Conservation (phyloP, 2,797 vertebrate species). For the Tamandua tetradactyla region DNA sequence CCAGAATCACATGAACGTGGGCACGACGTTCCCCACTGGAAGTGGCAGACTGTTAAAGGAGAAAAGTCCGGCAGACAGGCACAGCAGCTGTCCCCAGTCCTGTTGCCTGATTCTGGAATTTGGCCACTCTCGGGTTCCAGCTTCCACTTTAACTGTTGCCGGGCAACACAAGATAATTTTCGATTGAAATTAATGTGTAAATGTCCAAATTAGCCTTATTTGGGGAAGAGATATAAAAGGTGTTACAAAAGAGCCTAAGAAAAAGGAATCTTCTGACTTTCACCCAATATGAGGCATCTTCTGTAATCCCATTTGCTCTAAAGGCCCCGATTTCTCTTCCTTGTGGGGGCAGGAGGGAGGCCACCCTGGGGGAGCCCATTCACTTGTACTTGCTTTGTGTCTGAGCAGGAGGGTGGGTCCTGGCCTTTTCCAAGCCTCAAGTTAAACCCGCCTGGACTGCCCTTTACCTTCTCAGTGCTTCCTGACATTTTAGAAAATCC, state of each 20-base stretch:
- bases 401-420: no score
- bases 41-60: background rate
- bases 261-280: background rate
- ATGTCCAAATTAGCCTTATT: background rate
- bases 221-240: background rate
- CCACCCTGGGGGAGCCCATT: no score
- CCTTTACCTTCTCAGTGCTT: no score
- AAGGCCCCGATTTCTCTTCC: no score
- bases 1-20: no score
- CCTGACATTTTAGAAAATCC: no score
- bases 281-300: rapidly evolving
- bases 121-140: background rate
- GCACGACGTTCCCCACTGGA: background rate
- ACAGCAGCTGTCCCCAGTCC: background rate
- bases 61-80: background rate
- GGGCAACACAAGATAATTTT: background rate
- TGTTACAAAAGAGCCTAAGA: background rate
- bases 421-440: no score
- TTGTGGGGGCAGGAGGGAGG: no score
- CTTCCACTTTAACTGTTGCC: no score
- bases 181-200: background rate
- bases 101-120: background rate
- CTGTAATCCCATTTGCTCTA: no score
- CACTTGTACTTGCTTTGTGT: no score
- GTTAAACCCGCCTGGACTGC: no score